Evolutionary conservation across 2,797 vertebrate genomes (phyloP).

Genomic region (Pyrocephalus nanus): DNA sequence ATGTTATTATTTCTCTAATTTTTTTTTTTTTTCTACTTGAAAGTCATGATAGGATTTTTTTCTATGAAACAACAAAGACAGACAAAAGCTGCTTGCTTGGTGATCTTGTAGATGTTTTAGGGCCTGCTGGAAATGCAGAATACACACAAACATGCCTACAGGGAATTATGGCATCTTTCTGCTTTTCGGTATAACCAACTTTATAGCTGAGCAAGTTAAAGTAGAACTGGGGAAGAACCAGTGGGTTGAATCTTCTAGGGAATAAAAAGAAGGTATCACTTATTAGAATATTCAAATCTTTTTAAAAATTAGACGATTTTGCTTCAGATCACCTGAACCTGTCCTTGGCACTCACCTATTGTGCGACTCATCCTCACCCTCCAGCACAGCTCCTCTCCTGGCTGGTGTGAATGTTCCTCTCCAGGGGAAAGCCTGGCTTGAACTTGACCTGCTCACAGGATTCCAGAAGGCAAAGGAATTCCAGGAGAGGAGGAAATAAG

Average conservation of each 20-base stretch:
- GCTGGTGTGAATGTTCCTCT: neutral
- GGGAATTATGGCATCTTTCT: neutral
- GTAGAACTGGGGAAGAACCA: neutral
- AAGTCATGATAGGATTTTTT: neutral
- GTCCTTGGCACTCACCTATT: neutral
- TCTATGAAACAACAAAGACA: neutral
- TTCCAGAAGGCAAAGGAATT: neutral
- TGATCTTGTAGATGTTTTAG: neutral
- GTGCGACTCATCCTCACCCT: neutral
- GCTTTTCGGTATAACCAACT: neutral
- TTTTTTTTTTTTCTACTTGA: conserved; percentile 14
- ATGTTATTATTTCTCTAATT: conserved; percentile 36
- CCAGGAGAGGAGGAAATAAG: neutral
- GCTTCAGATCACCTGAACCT: neutral
- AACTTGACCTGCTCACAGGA: neutral
- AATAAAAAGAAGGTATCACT: neutral
- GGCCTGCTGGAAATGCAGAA: neutral
- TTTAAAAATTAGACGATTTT: neutral
- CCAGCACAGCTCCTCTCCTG: neutral
- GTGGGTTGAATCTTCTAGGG: neutral
- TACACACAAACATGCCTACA: neutral
- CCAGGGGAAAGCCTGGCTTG: neutral
- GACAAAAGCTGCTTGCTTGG: neutral
- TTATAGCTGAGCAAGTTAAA: neutral
- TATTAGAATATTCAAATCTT: neutral